Conservation (phyloP, 2,113 vertebrate genomes). For the Urocynchramus pylzowi region DNA sequence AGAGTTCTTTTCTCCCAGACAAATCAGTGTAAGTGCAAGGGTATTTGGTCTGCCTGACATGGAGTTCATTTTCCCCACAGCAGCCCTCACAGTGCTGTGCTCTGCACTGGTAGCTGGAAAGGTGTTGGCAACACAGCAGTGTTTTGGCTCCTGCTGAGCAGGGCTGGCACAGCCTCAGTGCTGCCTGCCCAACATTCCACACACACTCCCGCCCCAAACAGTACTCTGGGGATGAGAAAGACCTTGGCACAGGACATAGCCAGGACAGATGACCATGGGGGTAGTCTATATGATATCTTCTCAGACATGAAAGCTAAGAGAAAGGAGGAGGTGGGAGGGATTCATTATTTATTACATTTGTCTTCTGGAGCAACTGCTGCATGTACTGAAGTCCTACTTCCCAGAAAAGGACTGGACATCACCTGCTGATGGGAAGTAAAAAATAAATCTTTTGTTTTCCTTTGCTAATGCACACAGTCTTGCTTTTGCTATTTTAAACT, state of each 20-base stretch:
- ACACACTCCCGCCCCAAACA: neutral
- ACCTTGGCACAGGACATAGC: neutral
- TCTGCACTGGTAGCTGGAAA: neutral
- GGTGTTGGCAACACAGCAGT: neutral
- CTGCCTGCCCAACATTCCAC: too few relatives aligned
- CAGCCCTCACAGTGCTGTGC: fast-evolving
- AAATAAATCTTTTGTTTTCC: neutral
- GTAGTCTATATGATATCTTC: neutral
- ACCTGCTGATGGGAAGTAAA: neutral
- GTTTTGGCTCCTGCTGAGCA: neutral
- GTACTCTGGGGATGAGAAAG: neutral
- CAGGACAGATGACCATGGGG: neutral
- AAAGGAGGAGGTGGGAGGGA: fast-evolving
- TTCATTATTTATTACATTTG: neutral
- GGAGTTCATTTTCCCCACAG: neutral
- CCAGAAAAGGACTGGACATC: neutral
- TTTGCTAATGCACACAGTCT: neutral
- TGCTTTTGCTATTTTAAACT: neutral
- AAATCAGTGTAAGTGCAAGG: neutral
- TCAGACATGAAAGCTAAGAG: neutral
- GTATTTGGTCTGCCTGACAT: neutral
- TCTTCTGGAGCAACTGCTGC: neutral
- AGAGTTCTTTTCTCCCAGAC: neutral
- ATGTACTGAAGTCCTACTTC: neutral
- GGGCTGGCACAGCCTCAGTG: neutral